phyloP scores from a whole-genome alignment of 1,140 invertebrate genomes.

The Cydia pomonella region DNA sequence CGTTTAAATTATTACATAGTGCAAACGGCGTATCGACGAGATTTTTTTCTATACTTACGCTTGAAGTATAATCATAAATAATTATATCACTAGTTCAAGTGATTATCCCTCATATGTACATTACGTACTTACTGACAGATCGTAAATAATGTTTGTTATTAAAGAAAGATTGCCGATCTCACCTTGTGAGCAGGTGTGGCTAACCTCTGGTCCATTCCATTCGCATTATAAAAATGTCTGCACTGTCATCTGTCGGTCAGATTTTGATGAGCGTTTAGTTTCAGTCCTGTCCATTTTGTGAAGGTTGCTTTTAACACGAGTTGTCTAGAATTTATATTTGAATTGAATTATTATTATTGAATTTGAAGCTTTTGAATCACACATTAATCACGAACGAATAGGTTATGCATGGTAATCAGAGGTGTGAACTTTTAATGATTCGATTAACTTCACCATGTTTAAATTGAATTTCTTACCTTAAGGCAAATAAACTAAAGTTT shows the following conservation, averaged over 20 bases:
- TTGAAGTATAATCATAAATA: constrained; percentile 4
- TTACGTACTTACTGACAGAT: no score
- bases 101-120: no score
- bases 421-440: not conserved
- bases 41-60: constrained; percentile 3
- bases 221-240: constrained; percentile 4
- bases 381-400: constrained; percentile 20
- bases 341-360: no score
- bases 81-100: no score
- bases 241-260: constrained; percentile 37
- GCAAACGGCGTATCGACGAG: not conserved
- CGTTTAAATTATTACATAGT: not conserved
- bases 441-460: not conserved
- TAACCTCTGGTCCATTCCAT: constrained; percentile 37
- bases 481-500: no score
- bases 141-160: constrained; percentile 32
- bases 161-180: constrained; percentile 39
- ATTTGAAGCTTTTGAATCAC: constrained; percentile 29
- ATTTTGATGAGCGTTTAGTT: constrained; percentile 46
- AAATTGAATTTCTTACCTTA: no score
- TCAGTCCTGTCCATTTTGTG: constrained; percentile 41
- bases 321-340: no score
- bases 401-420: not conserved
- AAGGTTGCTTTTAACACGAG: constrained; percentile 43
- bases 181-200: constrained; percentile 44